Evolutionary conservation across 2,113 vertebrate species (phyloP), one percentile per base, ranked within the genome.

Genomic region (Neolamprologus hecqui): DNA sequence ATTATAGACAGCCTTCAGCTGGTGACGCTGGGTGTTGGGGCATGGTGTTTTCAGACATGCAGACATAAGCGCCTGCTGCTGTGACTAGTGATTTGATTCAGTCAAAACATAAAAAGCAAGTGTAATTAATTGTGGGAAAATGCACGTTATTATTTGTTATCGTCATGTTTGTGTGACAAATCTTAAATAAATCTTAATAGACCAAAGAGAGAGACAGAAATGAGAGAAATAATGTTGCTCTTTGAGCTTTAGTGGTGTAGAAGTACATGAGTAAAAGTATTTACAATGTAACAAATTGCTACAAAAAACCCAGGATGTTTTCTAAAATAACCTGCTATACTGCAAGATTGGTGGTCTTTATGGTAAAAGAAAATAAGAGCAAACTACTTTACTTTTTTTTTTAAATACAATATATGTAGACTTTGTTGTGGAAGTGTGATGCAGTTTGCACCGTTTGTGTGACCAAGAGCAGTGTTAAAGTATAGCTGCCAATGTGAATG

Each of bases 191-290:
- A 57, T 53, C 21, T 81, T 13, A 51, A 49, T 3, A 3, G 0
- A 11, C 15, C 15, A 54, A 83, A 40, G 19, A 14, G 63, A 14
- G 19, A 68, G 3, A 65, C 60, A 19, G 6, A 53, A 35, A 23
- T 83, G 15, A 51, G 73, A 51, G 15, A 33, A 5, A 49, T 28
- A 17, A 31, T 77, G 9, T 51, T 51, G 73, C 45, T 77, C 70
- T 77, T 31, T 19, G 15, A 77, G 26, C 2, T 49, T 31, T 49
- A n/a, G 3, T 49, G 9, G 23, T 31, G 45, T 77, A 49, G 26
- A 47, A 0, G 26, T 49, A 0, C 17, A 49, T n/a, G 23, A 77
- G 70, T 49, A n/a, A 49, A 77, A 49, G 0, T 77, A 77, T 0
- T n/a, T 0, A 31, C 15, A 4, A 4, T 0, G 6, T 49, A 31